Evolutionary conservation across 1,140 invertebrate species (phyloP), one percentile per base, ranked within the genome.

Genomic region (Euwallacea fornicatus): DNA sequence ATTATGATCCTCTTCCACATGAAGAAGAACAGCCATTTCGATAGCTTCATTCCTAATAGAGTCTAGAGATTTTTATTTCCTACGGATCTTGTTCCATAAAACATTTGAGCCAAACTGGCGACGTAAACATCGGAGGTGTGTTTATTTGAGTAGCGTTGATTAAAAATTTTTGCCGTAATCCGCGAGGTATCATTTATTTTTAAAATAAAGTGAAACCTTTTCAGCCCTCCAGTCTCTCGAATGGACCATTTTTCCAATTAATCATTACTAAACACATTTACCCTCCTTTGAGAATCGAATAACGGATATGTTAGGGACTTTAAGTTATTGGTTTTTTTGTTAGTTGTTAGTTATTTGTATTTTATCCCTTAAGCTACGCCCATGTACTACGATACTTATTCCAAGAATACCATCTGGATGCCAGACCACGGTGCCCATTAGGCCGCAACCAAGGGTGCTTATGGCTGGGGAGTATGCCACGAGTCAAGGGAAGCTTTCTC

Each of bases 101-200:
- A 56, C 16, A 2, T 2, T 21, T 56, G 2, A 56, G 16, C 55
- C 55, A 56, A 56, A 56, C 16, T 56, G 16, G 55, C 55, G 55
- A 56, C 11, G 55, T 21, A 56, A 21, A 56, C 55, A 56, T n/a
- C 21, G 21, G 21, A 33, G 21, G 21, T 33, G 21, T 33, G 21
- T 33, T 33, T 33, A 33, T 33, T 33, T 58, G 55, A 0, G 21
- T 13, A 13, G 55, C 55, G 7, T 58, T 15, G 55, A 7, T 58
- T 58, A 58, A 13, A 58, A 58, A 7, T 16, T 58, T 33, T 58
- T 58, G 55, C 55, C n/a, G 55, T 58, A 7, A 33, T 33, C 55
- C 55, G 1, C 6, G 16, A 2, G 7, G 2, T 9, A 9, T 50
- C 6, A 50, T 56, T n/a, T 56, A 56, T 21, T 15, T 56, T 56